A percentile compares a stretch with the other conserved stretches of the same genome.
Conservation (phyloP, 1,140 invertebrate genomes). For the Drosophila burlai region DNA sequence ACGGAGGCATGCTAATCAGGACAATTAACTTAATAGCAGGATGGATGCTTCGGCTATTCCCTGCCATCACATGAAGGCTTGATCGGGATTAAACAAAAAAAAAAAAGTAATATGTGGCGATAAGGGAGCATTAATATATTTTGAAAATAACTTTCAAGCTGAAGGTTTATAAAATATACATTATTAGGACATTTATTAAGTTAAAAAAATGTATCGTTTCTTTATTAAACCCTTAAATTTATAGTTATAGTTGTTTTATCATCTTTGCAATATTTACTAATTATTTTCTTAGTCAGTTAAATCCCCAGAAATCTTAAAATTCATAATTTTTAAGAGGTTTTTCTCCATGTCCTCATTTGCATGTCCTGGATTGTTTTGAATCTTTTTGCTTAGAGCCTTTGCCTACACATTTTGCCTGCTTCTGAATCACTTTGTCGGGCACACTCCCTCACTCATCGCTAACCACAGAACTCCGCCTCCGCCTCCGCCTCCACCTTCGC, state of each 20-base stretch:
- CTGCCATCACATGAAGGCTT: not conserved
- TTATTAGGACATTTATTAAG: not conserved
- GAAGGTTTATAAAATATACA: no score
- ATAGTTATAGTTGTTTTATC: not conserved
- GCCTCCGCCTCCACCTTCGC: no score
- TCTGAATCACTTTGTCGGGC: constrained; percentile 16
- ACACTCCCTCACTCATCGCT: constrained; percentile 15
- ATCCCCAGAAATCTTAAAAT: not conserved
- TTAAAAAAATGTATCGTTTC: not conserved
- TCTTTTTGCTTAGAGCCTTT: not conserved
- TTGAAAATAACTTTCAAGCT: no score
- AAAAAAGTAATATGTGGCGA: not conserved
- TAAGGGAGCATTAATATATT: not conserved
- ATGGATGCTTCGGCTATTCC: constrained; percentile 5
- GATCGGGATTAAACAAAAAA: not conserved
- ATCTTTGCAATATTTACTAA: not conserved
- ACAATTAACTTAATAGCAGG: constrained; percentile 52
- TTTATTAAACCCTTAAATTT: not conserved
- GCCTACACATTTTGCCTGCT: not conserved
- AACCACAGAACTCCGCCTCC: not conserved
- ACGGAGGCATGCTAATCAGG: constrained; percentile 41
- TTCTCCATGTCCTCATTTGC: not conserved
- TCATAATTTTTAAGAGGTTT: not conserved
- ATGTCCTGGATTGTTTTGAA: constrained; percentile 8
- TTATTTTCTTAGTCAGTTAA: not conserved